A percentile compares a stretch with the other conserved stretches of the same genome.
These are phyloP conservation scores for Apus apus DNA, from an alignment of 2,113 vertebrate genomes.

Conservation along the genomic window DNA sequence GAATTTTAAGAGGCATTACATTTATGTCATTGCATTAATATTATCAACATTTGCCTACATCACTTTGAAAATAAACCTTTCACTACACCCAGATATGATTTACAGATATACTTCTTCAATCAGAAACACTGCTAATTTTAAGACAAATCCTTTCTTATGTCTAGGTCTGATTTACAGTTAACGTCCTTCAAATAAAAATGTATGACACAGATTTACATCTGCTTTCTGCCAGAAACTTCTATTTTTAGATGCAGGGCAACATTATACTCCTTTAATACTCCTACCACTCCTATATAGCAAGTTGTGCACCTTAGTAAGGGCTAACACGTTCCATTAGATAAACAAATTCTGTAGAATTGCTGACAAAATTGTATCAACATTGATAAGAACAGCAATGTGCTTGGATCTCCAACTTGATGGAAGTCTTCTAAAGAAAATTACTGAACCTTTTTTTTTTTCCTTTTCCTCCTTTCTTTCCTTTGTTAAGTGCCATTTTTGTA, in stretches of 20 bases:
- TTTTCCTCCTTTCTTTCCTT: too few species aligned
- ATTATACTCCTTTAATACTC: not conserved
- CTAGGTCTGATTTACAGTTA: conserved; percentile 30
- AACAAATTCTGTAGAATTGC: not conserved
- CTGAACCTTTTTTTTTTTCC: not conserved
- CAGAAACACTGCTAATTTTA: not conserved
- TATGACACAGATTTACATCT: conserved; percentile 18
- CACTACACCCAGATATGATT: not conserved
- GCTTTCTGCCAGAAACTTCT: conserved; percentile 23
- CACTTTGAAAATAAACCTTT: conserved; percentile 6
- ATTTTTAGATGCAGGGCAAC: conserved; percentile 30
- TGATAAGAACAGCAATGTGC: not conserved
- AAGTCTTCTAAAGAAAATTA: not conserved
- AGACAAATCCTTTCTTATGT: conserved; percentile 3
- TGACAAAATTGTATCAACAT: not conserved
- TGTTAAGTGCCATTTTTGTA: not conserved
- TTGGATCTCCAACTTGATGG: not conserved
- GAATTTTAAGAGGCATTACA: not conserved
- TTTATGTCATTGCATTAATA: not conserved
- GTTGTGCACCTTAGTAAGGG: not conserved
- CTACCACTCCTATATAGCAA: not conserved
- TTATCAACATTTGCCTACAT: not conserved
- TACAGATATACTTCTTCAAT: not conserved
- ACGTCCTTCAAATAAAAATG: conserved; percentile 32
- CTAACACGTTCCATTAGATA: not conserved